phyloP scores from a whole-genome alignment of 2,113 vertebrate species.

The Thermophis baileyi region DNA sequence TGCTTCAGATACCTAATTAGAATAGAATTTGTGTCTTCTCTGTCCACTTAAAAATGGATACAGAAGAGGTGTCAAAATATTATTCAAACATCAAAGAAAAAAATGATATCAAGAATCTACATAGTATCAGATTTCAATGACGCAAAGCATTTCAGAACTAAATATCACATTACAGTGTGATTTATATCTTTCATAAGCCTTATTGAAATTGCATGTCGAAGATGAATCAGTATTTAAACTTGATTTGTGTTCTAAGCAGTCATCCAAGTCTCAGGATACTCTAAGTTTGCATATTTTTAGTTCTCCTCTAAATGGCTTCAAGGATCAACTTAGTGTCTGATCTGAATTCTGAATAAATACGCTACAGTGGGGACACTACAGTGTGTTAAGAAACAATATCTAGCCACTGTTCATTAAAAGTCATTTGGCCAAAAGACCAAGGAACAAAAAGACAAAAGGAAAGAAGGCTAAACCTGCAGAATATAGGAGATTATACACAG shows the following conservation, averaged over 20 bases:
- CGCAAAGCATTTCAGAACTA: neutral
- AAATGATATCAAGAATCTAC: neutral
- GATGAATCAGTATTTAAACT: neutral
- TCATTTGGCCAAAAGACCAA: neutral
- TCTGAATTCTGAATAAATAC: neutral
- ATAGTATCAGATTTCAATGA: neutral
- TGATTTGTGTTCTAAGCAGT: neutral
- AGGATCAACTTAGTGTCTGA: neutral
- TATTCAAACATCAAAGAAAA: neutral
- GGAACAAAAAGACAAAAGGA: neutral
- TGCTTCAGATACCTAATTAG: neutral
- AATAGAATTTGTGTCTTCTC: neutral
- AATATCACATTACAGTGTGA: neutral
- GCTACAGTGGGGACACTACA: neutral
- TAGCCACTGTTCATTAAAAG: neutral
- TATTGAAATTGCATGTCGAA: neutral
- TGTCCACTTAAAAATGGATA: neutral
- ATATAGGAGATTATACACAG: neutral
- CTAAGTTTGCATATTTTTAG: neutral
- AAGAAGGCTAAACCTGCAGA: neutral
- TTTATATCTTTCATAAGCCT: neutral
- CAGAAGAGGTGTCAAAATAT: neutral
- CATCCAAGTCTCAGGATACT: neutral
- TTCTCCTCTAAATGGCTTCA: neutral
- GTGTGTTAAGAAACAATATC: neutral